Percentiles rank a stretch among this genome's conserved stretches.
These are phyloP conservation scores for Phrynocephalus versicolor DNA, from an alignment of 2,113 vertebrate species.

Conservation along the genomic window DNA sequence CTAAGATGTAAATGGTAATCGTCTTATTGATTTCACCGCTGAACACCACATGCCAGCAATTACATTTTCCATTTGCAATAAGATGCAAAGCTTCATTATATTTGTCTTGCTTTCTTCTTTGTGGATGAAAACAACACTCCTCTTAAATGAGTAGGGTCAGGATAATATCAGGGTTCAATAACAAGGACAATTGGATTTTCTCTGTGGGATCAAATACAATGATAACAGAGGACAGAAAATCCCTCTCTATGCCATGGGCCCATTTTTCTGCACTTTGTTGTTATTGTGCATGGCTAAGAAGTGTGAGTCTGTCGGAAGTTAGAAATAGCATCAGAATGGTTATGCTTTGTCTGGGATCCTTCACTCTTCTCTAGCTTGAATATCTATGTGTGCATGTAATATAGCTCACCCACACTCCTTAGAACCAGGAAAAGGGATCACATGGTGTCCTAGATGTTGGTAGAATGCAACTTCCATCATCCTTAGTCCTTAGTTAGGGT, in stretches of 20 bases:
- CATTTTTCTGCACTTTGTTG: background rate
- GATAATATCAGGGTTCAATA: background rate
- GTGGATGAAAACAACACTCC: background rate
- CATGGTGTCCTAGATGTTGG: background rate
- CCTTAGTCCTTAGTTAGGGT: background rate
- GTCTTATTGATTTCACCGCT: background rate
- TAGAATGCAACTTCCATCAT: background rate
- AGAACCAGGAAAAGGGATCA: too few relatives aligned
- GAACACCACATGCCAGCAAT: constrained; percentile 8
- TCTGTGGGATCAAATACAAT: constrained; percentile 11
- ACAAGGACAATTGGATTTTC: constrained; percentile 11
- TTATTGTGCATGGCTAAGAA: background rate
- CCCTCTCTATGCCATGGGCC: constrained; percentile 22
- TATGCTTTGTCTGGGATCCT: constrained; percentile 4
- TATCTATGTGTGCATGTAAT: too few relatives aligned
- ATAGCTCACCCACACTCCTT: too few relatives aligned
- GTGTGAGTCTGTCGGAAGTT: background rate
- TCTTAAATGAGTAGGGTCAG: background rate
- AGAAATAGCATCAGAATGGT: constrained; percentile 6
- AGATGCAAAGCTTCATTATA: constrained; percentile 21
- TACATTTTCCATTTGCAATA: constrained; percentile 11
- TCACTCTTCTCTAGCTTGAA: too few relatives aligned
- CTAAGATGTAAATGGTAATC: background rate
- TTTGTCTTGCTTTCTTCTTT: constrained; percentile 27
- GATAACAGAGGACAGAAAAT: constrained; percentile 19